Evolutionary conservation across 2,888 invertebrate species (phyloP), one percentile per base, ranked within the genome.

Genomic region (Parascotia fuliginaria): DNA sequence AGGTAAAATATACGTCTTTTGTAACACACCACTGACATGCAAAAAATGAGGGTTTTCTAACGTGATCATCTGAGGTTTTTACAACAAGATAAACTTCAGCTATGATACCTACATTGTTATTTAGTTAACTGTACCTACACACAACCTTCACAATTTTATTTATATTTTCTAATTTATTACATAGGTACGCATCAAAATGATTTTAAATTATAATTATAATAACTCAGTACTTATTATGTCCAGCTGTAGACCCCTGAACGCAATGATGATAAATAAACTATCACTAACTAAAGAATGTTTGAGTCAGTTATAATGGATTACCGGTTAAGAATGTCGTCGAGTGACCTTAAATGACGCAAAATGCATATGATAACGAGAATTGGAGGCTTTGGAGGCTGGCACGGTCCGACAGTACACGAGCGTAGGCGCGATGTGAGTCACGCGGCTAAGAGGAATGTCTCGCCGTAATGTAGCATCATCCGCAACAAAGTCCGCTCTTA

Each of bases 321-420:
- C n/a, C n/a, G n/a, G n/a, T n/a, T n/a, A n/a, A n/a, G n/a, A n/a
- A n/a, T n/a, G n/a, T n/a, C 38, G 12, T 28, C 33, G 28, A 28
- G 14, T 3, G 27, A 38, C 24, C 19, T 33, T 5, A 13, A 22
- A 44, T 50, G 50, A 50, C 50, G 36, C 43, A 50, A 31, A 12
- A 7, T 24, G 24, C 15, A 19, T 13, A n/a, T 12, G 13, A 33
- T 50, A 31, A 37, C 40, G 27, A 32, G 50, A 50, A 44, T 36
- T 5, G 19, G 19, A 15, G 40, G 24, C 36, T 24, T 36, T 5
- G 19, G 19, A 15, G 40, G 24, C 36, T 24, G 43, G 34, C 43
- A 42, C 47, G 41, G 37, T 41, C 41, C 32, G 19, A 3, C 19
- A 5, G 19, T 19, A 19, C 28, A 24, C 24, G 3, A 6, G 24